Evolutionary conservation across 1,140 invertebrate genomes (phyloP).

Genomic region (Leptoteleia sp.): DNA sequence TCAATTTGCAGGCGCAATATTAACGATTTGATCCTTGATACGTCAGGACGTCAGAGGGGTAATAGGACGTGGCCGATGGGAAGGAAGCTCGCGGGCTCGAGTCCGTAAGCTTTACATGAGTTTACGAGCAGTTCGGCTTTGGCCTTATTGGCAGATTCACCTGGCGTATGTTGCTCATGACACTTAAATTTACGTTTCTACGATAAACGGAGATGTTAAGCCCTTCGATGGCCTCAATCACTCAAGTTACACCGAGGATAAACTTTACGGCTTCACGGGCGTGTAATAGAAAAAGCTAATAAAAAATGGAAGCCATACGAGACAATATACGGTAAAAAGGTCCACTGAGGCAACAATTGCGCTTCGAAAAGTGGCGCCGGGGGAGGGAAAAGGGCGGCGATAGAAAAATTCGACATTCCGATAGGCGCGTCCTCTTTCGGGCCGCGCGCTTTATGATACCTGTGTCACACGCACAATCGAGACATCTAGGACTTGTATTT

Average conservation of each 20-base stretch:
- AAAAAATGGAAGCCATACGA: slow-evolving; percentile 64
- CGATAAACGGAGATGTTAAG: slow-evolving; percentile 71
- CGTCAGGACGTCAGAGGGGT: slow-evolving; percentile 38
- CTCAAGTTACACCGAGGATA: slow-evolving; percentile 69
- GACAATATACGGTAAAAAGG: slow-evolving; percentile 52
- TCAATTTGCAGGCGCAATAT: slow-evolving; percentile 59
- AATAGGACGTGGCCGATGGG: slow-evolving; percentile 47
- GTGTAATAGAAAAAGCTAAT: slow-evolving; percentile 71
- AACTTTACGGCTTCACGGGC: slow-evolving; percentile 69
- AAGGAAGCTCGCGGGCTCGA: slow-evolving; percentile 59
- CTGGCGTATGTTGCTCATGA: slow-evolving; percentile 69
- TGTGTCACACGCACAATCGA: no score
- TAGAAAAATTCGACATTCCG: no score
- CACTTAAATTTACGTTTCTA: slow-evolving; percentile 71
- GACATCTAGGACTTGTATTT: no score
- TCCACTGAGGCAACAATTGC: slow-evolving; percentile 46
- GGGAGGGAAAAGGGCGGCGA: no score
- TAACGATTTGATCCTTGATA: slow-evolving; percentile 58
- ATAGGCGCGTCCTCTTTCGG: no score
- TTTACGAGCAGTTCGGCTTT: slow-evolving; percentile 69
- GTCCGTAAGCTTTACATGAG: slow-evolving; percentile 54
- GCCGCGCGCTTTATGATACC: no score
- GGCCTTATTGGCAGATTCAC: slow-evolving; percentile 68
- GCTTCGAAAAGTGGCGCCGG: no score
- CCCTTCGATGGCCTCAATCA: slow-evolving; percentile 69